Base-by-base conservation (phyloP, 64 coral and sea anemone genomes). In the Actinia equina region DNA sequence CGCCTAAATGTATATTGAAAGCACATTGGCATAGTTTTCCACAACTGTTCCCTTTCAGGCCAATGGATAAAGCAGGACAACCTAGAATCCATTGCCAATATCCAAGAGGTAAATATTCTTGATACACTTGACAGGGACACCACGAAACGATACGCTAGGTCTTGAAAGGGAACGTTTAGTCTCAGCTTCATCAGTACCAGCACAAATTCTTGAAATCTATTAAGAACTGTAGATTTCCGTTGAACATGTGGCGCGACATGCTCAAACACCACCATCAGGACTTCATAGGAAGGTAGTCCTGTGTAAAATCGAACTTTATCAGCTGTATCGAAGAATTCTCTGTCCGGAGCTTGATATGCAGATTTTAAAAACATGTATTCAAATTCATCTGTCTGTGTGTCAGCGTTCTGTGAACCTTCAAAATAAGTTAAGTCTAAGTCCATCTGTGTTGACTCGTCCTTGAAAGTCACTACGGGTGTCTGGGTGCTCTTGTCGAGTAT, bases 311-410 rank as follows among this genome's bases (percentile, higher is more conserved):
- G 64, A 59, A 77, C 63, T 62, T 91, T 82, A 43, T 91, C 43
- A 26, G 69, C 9, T 7, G 70, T 27, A 44, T 88, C 52, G 54
- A 92, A 92, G 61, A 83, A 92, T 30, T 88, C 79, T 77, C 55
- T 84, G 44, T 92, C 62, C 52, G 86, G 86, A 57, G 79, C 79
- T 77, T 62, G 51, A 55, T 89, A 85, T 79, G 30, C 57, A 76
- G 19, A 15, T 45, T 55, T 63, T 20, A 57, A 18, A 82, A 93
- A 84, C 86, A 89, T n/a, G n/a, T n/a, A n/a, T 46, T 89, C 57
- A 22, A 89, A 79, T 86, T 93, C 79, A 62, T 79, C 55, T 74
- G 86, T 89, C 86, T 93, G 86, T 84, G 70, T 88, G 79, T 63
- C 81, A n/a, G 23, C 37, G 27, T 89, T 59, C 18, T 37, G 14